Evolutionary conservation across 1,140 invertebrate genomes (phyloP).

Genomic region (Anastrepha obliqua): DNA sequence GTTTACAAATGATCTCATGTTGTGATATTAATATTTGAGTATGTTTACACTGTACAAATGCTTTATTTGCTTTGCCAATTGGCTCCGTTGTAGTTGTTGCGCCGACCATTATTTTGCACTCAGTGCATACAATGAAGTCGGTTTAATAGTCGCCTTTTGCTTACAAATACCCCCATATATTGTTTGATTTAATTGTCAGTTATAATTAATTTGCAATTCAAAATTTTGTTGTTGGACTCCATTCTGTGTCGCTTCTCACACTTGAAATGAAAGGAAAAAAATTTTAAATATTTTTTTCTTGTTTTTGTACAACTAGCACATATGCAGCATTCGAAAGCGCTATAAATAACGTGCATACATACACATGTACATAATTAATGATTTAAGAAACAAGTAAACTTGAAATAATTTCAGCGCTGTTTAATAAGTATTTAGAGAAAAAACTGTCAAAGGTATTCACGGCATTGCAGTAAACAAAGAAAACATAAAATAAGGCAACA

Average conservation of each 20-base stretch:
- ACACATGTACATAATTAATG: no score
- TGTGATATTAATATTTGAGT: conserved; percentile 52
- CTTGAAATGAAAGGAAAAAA: background rate
- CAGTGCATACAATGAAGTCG: background rate
- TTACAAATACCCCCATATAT: background rate
- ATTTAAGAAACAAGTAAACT: background rate
- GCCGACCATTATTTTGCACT: background rate
- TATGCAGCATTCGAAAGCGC: background rate
- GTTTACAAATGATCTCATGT: conserved; percentile 51
- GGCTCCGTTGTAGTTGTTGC: background rate
- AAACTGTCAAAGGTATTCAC: background rate
- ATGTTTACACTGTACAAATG: conserved; percentile 44
- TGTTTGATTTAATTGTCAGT: background rate
- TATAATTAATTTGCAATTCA: background rate
- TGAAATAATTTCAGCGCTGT: background rate
- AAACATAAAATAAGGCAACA: background rate
- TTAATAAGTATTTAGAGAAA: background rate
- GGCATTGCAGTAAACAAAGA: background rate
- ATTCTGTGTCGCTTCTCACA: background rate
- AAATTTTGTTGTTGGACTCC: background rate
- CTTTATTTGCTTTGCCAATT: background rate
- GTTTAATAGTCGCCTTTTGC: background rate
- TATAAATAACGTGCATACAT: background rate
- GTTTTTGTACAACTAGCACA: no score
- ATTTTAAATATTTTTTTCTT: background rate